phyloP scores from a whole-genome alignment of 2,113 vertebrate species.

The Erinaceus europaeus region DNA sequence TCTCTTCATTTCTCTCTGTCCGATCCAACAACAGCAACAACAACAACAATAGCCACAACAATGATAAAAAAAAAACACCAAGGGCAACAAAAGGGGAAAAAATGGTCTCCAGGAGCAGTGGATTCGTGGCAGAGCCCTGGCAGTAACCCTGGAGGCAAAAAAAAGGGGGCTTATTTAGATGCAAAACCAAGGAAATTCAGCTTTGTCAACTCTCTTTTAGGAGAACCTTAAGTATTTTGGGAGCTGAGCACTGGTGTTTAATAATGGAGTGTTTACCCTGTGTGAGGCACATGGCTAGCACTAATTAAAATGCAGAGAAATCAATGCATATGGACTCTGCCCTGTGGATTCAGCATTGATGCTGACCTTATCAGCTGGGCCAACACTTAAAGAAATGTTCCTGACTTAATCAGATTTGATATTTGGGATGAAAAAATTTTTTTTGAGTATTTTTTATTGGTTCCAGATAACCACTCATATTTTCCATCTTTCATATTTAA shows the following conservation, averaged over 20 bases:
- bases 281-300: background rate
- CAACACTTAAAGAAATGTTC: background rate
- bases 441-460: constrained; percentile 1
- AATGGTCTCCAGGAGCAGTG: no score
- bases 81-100: no score
- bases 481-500: constrained; percentile 31
- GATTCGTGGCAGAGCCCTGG: no score
- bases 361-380: background rate
- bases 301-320: background rate
- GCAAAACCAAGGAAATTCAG: background rate
- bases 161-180: background rate
- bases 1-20: no score
- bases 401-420: background rate
- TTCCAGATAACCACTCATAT: background rate
- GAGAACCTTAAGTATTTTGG: background rate
- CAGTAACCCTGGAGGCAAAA: no score
- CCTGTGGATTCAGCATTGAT: background rate
- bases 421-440: background rate
- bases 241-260: background rate
- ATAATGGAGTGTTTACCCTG: background rate
- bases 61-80: no score
- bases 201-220: background rate
- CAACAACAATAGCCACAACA: no score
- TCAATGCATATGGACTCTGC: background rate
- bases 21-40: no score